Evolutionary conservation across 2,888 invertebrate species (phyloP), one percentile per base, ranked within the genome.

Genomic region (Acanthosepion lycidas): DNA sequence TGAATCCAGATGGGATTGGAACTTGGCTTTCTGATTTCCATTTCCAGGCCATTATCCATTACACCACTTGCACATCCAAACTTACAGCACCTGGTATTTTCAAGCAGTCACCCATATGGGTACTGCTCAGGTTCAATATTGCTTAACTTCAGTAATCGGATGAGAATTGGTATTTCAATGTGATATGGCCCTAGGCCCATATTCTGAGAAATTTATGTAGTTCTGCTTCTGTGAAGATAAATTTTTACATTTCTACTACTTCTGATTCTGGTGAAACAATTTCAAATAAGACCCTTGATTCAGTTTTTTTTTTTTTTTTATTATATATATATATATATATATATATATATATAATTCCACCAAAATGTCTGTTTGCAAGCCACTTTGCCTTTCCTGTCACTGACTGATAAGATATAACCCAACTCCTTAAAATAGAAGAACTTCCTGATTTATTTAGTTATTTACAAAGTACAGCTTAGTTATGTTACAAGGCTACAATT

Each of bases 371-470:
- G 78, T 78, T 78, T 78, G 78, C n/a, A 12, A 78, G 78, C 15
- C 78, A 33, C 78, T 78, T n/a, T 78, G 78, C 78, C 33, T 78
- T 78, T 78, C 78, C 78, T 78, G 78, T 18, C 33, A 18, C 78
- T 12, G 33, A 18, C 78, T 78, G 78, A 78, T 78, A 78, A 78
- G n/a, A 78, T n/a, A 78, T 59, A 20, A 20, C 59, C 23, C n/a
- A n/a, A n/a, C n/a, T 78, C 78, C 78, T n/a, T 78, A 78, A 78
- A 78, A 78, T 78, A 78, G 78, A 78, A 78, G n/a, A n/a, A 78
- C 78, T 78, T 78, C 78, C 78, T 78, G 78, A n/a, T 78, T 78
- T 78, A 78, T 78, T 33, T 78, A 33, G 9, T 33, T 78, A n/a
- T 78, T 78, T 78, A 78, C n/a, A 33, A 78, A 78, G 78, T 18